Evolutionary conservation across 2,888 invertebrate genomes (phyloP), one percentile per base, ranked within the genome.

Genomic region (Tenthredo mesomela): DNA sequence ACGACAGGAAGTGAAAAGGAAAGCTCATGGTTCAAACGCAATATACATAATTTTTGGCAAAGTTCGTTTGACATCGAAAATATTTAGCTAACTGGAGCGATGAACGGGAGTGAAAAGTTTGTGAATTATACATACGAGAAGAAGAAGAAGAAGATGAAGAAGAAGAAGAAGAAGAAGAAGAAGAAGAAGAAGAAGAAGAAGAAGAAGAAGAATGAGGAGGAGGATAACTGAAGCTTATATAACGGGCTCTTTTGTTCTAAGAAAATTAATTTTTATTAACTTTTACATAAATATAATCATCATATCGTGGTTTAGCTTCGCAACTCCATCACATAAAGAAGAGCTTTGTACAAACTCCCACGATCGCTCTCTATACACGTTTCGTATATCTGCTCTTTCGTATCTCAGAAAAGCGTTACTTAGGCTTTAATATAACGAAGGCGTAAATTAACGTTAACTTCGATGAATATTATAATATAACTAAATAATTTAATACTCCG

Each of bases 231-330:
- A 25, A 25, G 21, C 18, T 73, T 73, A 43, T 43, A 73, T 18
- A 73, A 73, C 71, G 71, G 71, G 21, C 71, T 43, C 43, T 40
- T 73, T 73, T 73, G 71, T 73, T 73, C 71, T 29, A 40, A 67
- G n/a, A 43, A 73, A 43, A 73, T n/a, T 73, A 40, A 43, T 73
- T 43, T 73, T 43, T 43, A 43, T 73, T 15, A 18, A 40, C 9
- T 73, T 73, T 73, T 43, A 21, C 21, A 33, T 33, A 67, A 67
- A 33, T 33, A 73, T 43, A 40, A 73, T 43, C 21, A 43, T 73
- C n/a, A 73, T 73, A 43, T 73, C 43, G 43, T 10, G 21, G 54
- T 54, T 61, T 61, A 43, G n/a, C 40, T 40, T 5, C 71, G n/a
- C 18, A 40, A 9, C 7, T 33, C 1, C 29, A 7, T 15, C 29